phyloP scores from a whole-genome alignment of 2,113 vertebrate genomes.

The Nasalis larvatus region DNA sequence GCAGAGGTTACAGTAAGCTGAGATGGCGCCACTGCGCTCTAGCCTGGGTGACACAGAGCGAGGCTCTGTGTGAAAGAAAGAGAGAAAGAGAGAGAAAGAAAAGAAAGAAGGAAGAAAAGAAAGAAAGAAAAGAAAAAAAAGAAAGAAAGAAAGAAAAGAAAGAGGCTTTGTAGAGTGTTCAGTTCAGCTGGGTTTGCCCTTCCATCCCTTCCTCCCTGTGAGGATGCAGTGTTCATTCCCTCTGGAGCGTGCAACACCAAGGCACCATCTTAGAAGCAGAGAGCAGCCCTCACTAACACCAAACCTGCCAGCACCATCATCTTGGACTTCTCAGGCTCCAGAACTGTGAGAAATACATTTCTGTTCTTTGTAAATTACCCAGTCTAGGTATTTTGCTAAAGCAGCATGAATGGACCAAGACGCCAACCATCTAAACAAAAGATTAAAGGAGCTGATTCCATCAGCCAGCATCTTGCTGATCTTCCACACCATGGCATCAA shows the following conservation, averaged over 20 bases:
- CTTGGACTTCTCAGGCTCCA: background rate
- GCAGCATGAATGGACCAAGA: background rate
- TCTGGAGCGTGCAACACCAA: too few relatives aligned
- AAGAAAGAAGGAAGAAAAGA: too few relatives aligned
- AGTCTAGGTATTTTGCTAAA: background rate
- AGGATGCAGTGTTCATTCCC: accelerated
- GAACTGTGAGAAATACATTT: too few relatives aligned
- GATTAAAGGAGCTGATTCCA: background rate
- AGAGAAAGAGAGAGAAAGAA: too few relatives aligned
- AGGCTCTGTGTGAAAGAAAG: too few relatives aligned
- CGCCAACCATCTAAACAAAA: background rate
- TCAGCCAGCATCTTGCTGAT: too few relatives aligned
- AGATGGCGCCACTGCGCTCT: too few relatives aligned
- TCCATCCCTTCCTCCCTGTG: background rate
- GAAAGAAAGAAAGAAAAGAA: too few relatives aligned
- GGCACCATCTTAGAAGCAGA: background rate
- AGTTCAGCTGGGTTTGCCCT: background rate
- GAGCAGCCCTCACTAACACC: background rate
- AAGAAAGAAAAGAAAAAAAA: too few relatives aligned
- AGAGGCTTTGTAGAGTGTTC: background rate
- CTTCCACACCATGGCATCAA: background rate
- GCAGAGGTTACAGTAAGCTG: too few relatives aligned
- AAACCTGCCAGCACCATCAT: too few relatives aligned
- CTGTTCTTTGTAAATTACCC: background rate
- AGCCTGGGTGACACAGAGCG: too few relatives aligned